Conservation (phyloP, 2,888 invertebrate genomes). For the Blomia tropicalis region DNA sequence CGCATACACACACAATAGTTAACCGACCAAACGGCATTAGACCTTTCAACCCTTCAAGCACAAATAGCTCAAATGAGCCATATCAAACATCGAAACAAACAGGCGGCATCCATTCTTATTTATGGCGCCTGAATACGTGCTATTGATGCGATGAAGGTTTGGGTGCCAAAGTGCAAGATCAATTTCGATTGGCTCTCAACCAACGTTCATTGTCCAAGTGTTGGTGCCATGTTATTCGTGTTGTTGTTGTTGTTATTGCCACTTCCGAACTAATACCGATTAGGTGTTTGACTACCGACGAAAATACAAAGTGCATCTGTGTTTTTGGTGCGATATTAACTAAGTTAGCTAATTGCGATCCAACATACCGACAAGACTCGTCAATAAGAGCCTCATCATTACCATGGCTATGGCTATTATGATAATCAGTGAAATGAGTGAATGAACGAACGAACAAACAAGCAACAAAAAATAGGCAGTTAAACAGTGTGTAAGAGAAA, state of each 20-base stretch:
- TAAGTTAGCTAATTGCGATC: constrained; percentile 11
- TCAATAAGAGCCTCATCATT: not conserved
- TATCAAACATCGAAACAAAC: not conserved
- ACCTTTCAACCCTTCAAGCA: constrained; percentile 14
- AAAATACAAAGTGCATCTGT: not conserved
- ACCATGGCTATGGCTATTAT: not conserved
- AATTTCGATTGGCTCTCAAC: too few species aligned
- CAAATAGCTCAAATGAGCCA: constrained; percentile 13
- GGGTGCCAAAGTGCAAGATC: constrained; percentile 12
- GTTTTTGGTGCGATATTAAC: constrained; percentile 5
- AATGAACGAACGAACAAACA: too few species aligned
- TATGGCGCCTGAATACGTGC: constrained; percentile 13
- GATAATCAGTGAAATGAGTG: constrained; percentile 15
- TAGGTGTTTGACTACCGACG: too few species aligned
- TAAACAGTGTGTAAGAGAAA: too few species aligned
- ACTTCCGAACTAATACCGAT: constrained; percentile 3
- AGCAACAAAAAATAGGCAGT: too few species aligned
- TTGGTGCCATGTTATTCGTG: not conserved
- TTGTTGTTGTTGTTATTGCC: not conserved
- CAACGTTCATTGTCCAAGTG: not conserved
- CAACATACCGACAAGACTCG: not conserved
- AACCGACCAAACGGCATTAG: not conserved
- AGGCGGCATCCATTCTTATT: not conserved
- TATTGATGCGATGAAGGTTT: not conserved
- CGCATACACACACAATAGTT: not conserved